Conservation (phyloP, 2,113 vertebrate genomes). For the Spea bombifrons region DNA sequence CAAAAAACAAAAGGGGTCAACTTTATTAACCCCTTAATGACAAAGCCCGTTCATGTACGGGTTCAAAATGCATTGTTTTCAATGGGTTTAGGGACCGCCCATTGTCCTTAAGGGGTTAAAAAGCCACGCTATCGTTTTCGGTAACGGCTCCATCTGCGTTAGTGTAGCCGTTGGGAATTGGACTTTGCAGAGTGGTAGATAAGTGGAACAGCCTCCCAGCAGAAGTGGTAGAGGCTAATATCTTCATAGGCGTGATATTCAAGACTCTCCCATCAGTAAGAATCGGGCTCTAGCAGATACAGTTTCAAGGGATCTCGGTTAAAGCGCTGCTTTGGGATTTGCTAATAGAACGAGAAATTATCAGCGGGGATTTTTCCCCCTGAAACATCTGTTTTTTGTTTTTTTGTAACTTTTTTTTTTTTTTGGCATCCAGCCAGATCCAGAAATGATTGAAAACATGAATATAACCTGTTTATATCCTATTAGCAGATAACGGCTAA, state of each 20-base stretch:
- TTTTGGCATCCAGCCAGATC: not conserved
- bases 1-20: too few species aligned
- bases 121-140: too few species aligned
- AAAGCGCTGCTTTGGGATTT: not conserved
- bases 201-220: too few species aligned
- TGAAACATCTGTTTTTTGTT: not conserved
- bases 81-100: too few species aligned
- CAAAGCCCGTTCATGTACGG: too few species aligned
- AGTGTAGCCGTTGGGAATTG: not conserved
- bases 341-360: not conserved
- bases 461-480: constrained; percentile 53
- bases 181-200: too few species aligned
- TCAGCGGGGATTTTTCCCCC: constrained; percentile 15
- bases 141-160: not conserved
- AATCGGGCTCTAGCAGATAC: not conserved
- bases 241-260: constrained; percentile 7
- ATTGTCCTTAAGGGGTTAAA: too few species aligned
- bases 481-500: constrained; percentile 48
- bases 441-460: constrained; percentile 47
- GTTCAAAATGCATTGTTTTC: too few species aligned
- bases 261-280: constrained; percentile 7
- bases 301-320: not conserved
- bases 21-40: too few species aligned
- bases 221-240: not conserved
- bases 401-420: not conserved